Conservation (phyloP, 2,797 vertebrate species). For the Cynodonichthys magdalenae region DNA sequence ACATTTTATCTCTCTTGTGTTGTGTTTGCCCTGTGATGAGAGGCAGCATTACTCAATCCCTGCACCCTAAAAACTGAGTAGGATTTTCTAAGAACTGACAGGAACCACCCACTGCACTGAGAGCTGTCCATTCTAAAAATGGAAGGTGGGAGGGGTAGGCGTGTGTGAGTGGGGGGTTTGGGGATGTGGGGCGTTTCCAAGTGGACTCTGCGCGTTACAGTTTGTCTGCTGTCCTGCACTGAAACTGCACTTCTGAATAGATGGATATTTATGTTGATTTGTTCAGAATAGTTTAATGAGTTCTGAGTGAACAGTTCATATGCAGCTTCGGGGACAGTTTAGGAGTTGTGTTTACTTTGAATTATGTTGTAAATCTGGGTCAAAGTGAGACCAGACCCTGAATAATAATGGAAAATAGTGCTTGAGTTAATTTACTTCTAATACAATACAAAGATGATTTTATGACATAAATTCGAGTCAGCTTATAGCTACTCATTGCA, state of each 20-base stretch:
- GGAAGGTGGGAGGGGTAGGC: slow-evolving; percentile 17
- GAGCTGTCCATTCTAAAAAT: slow-evolving; percentile 9
- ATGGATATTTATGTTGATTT: neutral
- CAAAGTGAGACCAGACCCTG: slow-evolving; percentile 16
- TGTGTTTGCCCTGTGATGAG: neutral
- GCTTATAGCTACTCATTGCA: too few species aligned
- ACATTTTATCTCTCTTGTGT: neutral
- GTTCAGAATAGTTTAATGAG: neutral
- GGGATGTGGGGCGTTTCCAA: slow-evolving; percentile 33
- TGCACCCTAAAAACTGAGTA: slow-evolving; percentile 20
- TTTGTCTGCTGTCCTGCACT: neutral
- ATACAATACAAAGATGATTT: neutral
- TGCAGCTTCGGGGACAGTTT: slow-evolving; percentile 11
- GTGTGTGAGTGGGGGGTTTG: neutral
- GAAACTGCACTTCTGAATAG: too few species aligned
- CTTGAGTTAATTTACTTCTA: neutral
- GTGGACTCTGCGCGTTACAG: neutral
- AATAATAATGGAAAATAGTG: slow-evolving; percentile 8
- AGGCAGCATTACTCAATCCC: slow-evolving; percentile 30
- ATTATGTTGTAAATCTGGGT: slow-evolving; percentile 37
- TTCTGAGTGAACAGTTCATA: slow-evolving; percentile 20
- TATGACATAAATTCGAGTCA: neutral
- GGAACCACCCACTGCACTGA: slow-evolving; percentile 38
- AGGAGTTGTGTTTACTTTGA: slow-evolving; percentile 48
- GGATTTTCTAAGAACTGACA: slow-evolving; percentile 66